Evolutionary conservation across 64 coral and sea anemone species (phyloP), one percentile per base, ranked within the genome.

Genomic region (Montipora sp.): DNA sequence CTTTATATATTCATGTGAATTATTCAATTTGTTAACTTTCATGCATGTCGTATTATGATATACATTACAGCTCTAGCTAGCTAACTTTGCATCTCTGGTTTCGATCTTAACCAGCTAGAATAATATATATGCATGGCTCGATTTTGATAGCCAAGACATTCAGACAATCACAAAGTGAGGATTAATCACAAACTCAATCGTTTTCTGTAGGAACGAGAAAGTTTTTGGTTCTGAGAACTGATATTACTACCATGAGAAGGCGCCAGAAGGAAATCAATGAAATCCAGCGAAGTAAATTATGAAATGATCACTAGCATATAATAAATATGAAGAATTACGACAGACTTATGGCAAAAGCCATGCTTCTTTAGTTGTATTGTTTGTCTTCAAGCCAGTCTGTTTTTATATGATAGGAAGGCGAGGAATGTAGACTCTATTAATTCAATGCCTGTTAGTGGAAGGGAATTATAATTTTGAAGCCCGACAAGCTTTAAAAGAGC

Each of bases 401-500:
- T 66, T 66, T 22, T 36, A 2, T 73, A 24, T 73, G 71, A 73
- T 36, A 73, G 20, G 71, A 73, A 73, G 71, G 71, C 71, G 71
- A 24, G 71, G 71, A 8, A 73, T 24, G 71, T 73, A 73, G 23
- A 36, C 23, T 73, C n/a, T 73, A 73, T 73, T 73, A 73, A 23
- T 73, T 36, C 71, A 73, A 36, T 24, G 71, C 23, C 5, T 24
- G 19, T 24, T 73, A 24, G 71, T 73, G 23, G 71, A 27, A 22
- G n/a, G 71, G 71, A 73, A 36, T 66, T 66, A 66, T 73, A 36
- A 11, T 73, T 73, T 73, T 73, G n/a, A 73, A 73, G 71, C n/a
- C 23, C 71, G 71, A 23, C 20, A 73, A 73, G 23, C 71, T 73
- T 73, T 36, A 73, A 73, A 65, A 73, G 71, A 73, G 71, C 71